Percentiles rank a stretch among this genome's conserved stretches.
Conservation (phyloP, 2,888 invertebrate species). For the Chrysina gloriosa region DNA sequence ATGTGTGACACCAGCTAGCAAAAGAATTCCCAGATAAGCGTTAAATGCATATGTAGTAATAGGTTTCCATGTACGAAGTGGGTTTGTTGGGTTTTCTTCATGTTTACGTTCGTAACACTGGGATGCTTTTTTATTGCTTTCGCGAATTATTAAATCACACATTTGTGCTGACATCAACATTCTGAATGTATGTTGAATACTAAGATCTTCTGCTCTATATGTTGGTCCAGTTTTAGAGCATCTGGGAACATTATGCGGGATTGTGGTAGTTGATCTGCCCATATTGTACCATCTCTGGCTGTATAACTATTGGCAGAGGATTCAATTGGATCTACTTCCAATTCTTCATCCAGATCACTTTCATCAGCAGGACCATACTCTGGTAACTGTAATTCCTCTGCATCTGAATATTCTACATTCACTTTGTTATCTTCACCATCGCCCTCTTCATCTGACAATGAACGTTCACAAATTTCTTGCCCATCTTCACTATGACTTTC, state of each 20-base stretch:
- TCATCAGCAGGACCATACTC: background rate
- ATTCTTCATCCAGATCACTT: too few relatives aligned
- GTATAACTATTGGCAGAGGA: background rate
- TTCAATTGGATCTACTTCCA: too few relatives aligned
- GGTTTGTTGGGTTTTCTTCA: too few relatives aligned
- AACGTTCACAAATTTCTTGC: too few relatives aligned
- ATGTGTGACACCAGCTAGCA: too few relatives aligned
- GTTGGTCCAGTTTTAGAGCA: background rate
- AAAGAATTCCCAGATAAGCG: too few relatives aligned
- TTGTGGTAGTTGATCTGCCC: background rate
- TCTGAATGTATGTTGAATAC: background rate
- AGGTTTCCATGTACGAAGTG: too few relatives aligned
- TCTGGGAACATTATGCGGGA: background rate
- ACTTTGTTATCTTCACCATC: background rate
- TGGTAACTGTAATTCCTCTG: background rate
- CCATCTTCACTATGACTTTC: too few relatives aligned
- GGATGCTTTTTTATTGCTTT: background rate
- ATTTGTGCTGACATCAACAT: background rate
- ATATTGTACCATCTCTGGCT: background rate
- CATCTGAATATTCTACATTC: background rate
- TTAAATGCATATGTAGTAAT: too few relatives aligned
- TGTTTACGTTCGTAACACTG: background rate
- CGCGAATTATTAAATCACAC: background rate
- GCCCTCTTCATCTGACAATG: too few relatives aligned
- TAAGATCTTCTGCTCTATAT: background rate